Base-by-base conservation (phyloP, 2,888 invertebrate species). In the Yponomeuta cagnagella region DNA sequence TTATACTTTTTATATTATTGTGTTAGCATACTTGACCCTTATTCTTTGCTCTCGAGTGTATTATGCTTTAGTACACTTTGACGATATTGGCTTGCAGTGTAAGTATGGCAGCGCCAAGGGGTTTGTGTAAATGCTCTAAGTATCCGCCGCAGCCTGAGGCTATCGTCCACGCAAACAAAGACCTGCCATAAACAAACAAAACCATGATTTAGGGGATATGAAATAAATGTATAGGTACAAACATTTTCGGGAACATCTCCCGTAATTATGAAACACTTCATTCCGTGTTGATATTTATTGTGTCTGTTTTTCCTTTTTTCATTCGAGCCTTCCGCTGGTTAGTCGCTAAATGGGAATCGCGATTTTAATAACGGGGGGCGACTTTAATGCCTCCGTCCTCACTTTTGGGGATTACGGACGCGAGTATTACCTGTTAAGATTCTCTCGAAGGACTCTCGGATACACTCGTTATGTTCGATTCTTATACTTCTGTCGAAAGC, bases 201-300 rank as follows among this genome's bases (percentile, higher is more conserved):
- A 84, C 83, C 81, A 77, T 86, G 86, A 88, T 88, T 87, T 87
- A 87, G 78, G 82, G 78, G 78, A 78, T 80, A 76, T 80, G 79
- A 83, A 83, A 85, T 84, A 80, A 83, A 83, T 81, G 84, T 77
- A 77, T 76, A 74, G 33, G 43, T 43, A 43, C 63, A 23, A 63
- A 63, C 63, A 23, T 65, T 65, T 65, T 30, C 37, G 52, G 52
- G 52, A 58, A 58, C 52, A 58, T 58, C 52, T 58, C 52, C 15
- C 15, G 12, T 58, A 58, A 58, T 58, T 58, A 58, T 58, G 15
- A 15, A 58, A 58, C 52, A 58, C 52, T 58, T 58, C 52, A 58
- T 9, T 58, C 15, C 1, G 52, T 58, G 52, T 58, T 58, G 52
- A 58, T 58, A 58, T 58, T 58, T 58, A 58, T 58, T 58, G 52